These are phyloP conservation scores for Rhinopomastus cyanomelas DNA, from an alignment of 2,113 vertebrate genomes.

Conservation along the genomic window DNA sequence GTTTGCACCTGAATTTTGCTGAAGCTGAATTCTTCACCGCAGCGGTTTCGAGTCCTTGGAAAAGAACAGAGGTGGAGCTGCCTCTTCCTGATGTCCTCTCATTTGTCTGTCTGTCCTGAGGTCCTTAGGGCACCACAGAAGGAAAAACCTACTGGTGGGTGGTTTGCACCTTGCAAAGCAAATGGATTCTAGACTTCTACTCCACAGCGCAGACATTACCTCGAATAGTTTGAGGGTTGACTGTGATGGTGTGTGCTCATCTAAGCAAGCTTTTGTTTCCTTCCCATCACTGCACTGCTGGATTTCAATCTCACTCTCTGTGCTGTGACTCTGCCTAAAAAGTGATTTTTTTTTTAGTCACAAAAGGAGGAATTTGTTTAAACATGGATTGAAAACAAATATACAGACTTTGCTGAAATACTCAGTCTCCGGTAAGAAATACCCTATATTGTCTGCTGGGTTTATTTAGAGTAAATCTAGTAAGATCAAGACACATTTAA, in stretches of 20 bases:
- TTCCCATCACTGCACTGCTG: background rate
- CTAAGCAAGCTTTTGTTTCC: background rate
- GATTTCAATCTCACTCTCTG: background rate
- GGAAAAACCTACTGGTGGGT: background rate
- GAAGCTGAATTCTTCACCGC: background rate
- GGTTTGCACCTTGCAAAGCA: background rate
- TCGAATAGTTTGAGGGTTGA: background rate
- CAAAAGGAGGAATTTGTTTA: background rate
- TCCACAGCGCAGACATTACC: background rate
- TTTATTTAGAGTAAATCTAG: slow-evolving; percentile 27
- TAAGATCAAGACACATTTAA: slow-evolving; percentile 25
- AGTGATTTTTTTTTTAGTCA: background rate
- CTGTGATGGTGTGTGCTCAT: background rate
- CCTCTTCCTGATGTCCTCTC: background rate
- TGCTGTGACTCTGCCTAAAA: background rate
- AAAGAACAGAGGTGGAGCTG: background rate
- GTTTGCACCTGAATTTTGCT: slow-evolving; percentile 24
- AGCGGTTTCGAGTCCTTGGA: background rate
- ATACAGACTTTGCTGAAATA: background rate
- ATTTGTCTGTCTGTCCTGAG: background rate
- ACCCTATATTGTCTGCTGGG: background rate
- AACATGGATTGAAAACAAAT: background rate
- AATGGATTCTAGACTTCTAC: too few species aligned
- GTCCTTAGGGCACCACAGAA: background rate
- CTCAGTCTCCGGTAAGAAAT: background rate